Conservation (phyloP, 2,113 vertebrate genomes). For the Dermatemys mawii region DNA sequence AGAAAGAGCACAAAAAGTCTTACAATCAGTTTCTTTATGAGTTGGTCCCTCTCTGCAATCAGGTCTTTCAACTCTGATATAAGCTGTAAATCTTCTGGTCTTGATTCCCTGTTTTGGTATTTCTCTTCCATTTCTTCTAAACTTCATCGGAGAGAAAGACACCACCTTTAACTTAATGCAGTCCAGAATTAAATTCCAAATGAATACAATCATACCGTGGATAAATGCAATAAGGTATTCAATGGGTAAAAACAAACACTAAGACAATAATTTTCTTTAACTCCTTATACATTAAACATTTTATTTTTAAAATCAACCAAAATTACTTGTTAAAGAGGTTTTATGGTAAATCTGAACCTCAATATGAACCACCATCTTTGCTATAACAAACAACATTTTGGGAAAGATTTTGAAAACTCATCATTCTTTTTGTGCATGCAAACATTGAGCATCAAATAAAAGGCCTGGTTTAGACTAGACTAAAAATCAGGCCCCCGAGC, state of each 20-base stretch:
- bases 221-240: background rate
- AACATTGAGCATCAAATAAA: background rate
- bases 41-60: constrained; percentile 93
- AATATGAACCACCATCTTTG: background rate
- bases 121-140: constrained; percentile 97
- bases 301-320: background rate
- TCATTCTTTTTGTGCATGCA: background rate
- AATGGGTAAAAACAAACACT: background rate
- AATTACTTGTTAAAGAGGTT: background rate
- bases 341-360: background rate
- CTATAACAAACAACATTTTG: background rate
- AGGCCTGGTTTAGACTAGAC: background rate
- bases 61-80: constrained; percentile 97
- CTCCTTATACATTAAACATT: background rate
- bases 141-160: constrained; percentile 82
- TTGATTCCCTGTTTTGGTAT: constrained; percentile 94
- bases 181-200: background rate
- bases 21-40: constrained; percentile 99
- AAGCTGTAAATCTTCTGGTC: constrained; percentile 93
- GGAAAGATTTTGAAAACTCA: background rate
- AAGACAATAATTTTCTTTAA: background rate
- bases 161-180: constrained; percentile 64
- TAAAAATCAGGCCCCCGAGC: constrained; percentile 1
- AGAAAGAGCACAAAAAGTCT: constrained; percentile 69
- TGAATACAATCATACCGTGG: constrained; percentile 17